Base-by-base conservation (phyloP, 1,140 invertebrate genomes). In the Stegodyphus dumicola region DNA sequence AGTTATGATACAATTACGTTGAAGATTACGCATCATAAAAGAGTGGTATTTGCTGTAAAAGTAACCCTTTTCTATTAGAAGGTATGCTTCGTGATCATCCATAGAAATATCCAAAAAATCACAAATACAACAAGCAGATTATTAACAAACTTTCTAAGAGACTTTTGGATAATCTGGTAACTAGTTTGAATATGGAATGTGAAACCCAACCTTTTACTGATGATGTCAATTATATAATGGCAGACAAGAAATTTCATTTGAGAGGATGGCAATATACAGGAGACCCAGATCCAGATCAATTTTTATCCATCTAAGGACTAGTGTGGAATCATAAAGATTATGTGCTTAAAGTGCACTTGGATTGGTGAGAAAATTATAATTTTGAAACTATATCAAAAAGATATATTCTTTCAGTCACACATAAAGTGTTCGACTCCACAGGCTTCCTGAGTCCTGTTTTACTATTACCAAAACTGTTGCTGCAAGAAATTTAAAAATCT, bases 131-230 rank as follows among this genome's bases (percentile, higher is more conserved):
- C 49, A 6, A 5, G 10, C n/a, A 56, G 33, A 13, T 33, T 7
- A 9, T 56, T 15, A 56, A 71, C 15, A 80, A 56, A 48, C n/a
- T 49, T 67, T 56, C 6, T 56, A 51, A 13, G 17, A 9, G 15
- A 53, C 9, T 67, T 67, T 78, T 80, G 71, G 67, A 80, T 18
- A 79, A 79, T 11, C n/a, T 53, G 48, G 52, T 80, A 15, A 48
- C 53, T 18, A 80, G 53, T 56, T n/a, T 80, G 33, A 15, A 13
- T 15, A 80, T 10, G 0, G 15, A 71, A 52, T 48, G 7, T n/a
- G 65, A 80, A 18, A 18, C 54, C 11, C 10, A 6, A 54, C 49
- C 7, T 18, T 70, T 70, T 33, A 54, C 70, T 53, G 9, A 33
- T 10, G 0, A 49, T 6, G 52, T 66, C 5, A n/a, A 69, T 49